These are phyloP conservation scores for Alosa sapidissima DNA, from an alignment of 2,797 vertebrate genomes.

Conservation along the genomic window DNA sequence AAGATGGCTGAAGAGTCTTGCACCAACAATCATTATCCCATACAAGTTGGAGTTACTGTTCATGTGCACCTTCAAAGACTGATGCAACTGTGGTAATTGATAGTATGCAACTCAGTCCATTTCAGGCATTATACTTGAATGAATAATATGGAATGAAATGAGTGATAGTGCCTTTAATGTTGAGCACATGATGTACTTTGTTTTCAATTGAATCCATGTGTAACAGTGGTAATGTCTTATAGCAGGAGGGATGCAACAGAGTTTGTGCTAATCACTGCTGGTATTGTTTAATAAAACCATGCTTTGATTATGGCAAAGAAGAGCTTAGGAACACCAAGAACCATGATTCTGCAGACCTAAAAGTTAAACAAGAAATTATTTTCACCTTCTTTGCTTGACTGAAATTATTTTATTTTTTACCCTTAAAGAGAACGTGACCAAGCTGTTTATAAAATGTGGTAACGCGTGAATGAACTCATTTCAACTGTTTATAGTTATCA, in stretches of 20 bases:
- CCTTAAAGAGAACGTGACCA: background rate
- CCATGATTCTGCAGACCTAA: background rate
- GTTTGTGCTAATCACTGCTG: background rate
- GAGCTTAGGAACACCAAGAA: background rate
- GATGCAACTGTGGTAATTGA: background rate
- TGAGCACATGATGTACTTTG: background rate
- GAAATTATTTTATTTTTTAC: background rate
- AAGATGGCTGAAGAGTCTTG: conserved; percentile 46
- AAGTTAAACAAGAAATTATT: background rate
- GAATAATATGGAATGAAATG: background rate
- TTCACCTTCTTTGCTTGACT: background rate
- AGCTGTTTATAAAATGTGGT: background rate
- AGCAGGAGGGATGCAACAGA: background rate
- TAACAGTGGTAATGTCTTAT: background rate
- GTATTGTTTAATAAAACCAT: background rate
- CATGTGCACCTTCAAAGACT: background rate
- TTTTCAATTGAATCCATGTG: background rate
- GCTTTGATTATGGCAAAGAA: background rate
- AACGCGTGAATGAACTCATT: background rate
- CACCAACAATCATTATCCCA: background rate
- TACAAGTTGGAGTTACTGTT: background rate
- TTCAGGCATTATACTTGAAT: background rate
- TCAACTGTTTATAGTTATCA: background rate
- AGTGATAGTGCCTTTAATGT: background rate
- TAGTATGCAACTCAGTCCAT: background rate